Evolutionary conservation across 2,113 vertebrate species (phyloP), one percentile per base, ranked within the genome.

Genomic region (Nothocercus julius): DNA sequence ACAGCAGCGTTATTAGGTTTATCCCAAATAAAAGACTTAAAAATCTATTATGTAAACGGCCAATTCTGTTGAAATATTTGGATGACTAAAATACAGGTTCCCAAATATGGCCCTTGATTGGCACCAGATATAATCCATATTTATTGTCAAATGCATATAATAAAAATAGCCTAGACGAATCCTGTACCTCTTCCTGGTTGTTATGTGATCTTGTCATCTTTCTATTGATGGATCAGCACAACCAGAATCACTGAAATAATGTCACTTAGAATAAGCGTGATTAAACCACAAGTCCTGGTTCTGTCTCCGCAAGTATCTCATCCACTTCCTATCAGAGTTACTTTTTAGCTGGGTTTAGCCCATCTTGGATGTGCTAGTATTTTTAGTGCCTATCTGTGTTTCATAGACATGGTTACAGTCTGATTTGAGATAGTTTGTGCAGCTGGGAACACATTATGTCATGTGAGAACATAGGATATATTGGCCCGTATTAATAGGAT

Each of bases 1-100:
- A 87, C 81, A 76, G 82, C 38, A 77, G 87, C 85, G 82, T 92
- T 90, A 92, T 89, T 92, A 90, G 88, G 86, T 87, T 95, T 93
- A 34, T 89, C 32, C 93, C 82, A 89, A 58, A 47, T 73, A 77
- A 96, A 90, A 89, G 64, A 87, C 80, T 73, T 68, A 15, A 89
- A 83, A 92, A 94, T 93, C 88, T 79, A 78, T 70, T 93, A 75
- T 90, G 88, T 70, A 93, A 82, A 90, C 90, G 45, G 63, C 59
- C 47, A 2, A 36, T 79, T 82, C 53, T 62, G 21, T 45, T 78
- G 70, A 92, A 88, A 84, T 84, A 44, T 40, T 88, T 53, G 28
- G n/a, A 62, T 38, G 72, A 58, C 49, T 76, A 72, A 93, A 85
- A 87, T 36, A 62, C 36, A 66, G 83, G 62, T 62, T 87, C 44